phyloP scores from a whole-genome alignment of 2,113 vertebrate genomes.

The Oryzias javanicus region DNA sequence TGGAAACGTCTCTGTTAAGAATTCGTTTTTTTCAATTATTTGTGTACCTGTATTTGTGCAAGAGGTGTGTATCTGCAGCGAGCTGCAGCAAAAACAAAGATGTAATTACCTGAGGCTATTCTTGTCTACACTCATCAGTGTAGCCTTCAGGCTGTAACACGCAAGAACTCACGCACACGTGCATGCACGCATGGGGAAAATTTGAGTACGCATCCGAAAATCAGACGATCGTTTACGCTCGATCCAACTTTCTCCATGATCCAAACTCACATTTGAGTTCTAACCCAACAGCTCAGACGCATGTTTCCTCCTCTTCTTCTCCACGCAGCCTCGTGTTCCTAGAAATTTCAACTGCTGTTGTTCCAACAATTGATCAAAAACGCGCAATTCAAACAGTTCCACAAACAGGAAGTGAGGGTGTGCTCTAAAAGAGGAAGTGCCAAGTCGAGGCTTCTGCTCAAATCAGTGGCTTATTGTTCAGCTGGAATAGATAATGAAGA shows the following conservation, averaged over 20 bases:
- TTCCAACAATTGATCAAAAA: constrained; percentile 9
- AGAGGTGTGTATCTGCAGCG: constrained; percentile 44
- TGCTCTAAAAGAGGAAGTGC: constrained; percentile 52
- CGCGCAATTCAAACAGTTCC: constrained; percentile 15
- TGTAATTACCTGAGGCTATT: constrained; percentile 57
- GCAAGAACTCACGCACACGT: background rate
- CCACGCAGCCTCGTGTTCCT: constrained; percentile 6
- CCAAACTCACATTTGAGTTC: background rate
- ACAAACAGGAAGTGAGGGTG: constrained; percentile 61
- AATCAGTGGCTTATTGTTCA: constrained; percentile 23
- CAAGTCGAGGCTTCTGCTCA: constrained; percentile 29
- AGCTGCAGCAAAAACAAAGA: constrained; percentile 60
- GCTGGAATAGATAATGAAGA: constrained; percentile 18
- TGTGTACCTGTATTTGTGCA: background rate
- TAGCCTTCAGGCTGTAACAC: constrained; percentile 11
- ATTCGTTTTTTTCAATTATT: background rate
- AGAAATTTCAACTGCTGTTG: constrained; percentile 17
- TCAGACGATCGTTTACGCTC: too few species aligned
- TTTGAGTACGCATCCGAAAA: too few species aligned
- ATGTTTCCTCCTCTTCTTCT: constrained; percentile 15
- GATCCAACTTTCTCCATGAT: background rate
- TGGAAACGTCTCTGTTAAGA: too few species aligned
- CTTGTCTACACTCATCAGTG: constrained; percentile 51
- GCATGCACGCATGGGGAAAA: background rate
- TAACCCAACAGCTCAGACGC: background rate